Percentiles rank a stretch among this genome's conserved stretches.
Evolutionary conservation across 2,888 invertebrate genomes (phyloP).

Genomic region (Parnassius mnemosyne): DNA sequence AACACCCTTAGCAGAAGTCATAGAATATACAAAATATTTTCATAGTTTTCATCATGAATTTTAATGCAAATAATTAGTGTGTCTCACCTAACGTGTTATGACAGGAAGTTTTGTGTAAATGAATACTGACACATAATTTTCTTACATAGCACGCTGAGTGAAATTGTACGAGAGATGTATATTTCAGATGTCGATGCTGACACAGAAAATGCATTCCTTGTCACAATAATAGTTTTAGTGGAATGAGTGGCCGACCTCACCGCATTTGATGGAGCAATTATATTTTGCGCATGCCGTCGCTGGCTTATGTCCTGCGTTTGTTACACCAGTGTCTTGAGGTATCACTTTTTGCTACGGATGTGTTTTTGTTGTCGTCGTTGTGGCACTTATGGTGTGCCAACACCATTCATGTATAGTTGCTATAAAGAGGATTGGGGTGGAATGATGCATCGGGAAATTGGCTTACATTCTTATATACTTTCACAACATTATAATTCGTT

Average conservation of each 20-base stretch:
- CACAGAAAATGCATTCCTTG: conserved; percentile 73
- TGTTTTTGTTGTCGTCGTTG: conserved; percentile 73
- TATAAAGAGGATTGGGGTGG: conserved; percentile 60
- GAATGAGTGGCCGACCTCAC: conserved; percentile 80
- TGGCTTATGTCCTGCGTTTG: conserved; percentile 76
- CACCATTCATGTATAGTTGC: conserved; percentile 66
- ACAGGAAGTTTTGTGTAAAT: conserved; percentile 22
- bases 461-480: conserved; percentile 6
- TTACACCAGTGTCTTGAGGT: conserved; percentile 70
- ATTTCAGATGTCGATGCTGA: conserved; percentile 52
- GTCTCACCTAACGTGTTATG: conserved; percentile 7
- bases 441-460: conserved; percentile 54
- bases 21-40: conserved; percentile 6
- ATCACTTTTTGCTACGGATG: conserved; percentile 65
- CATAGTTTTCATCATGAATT: conserved; percentile 28
- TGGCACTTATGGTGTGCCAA: conserved; percentile 61
- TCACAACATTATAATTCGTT: conserved; percentile 2
- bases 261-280: conserved; percentile 77
- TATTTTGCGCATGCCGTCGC: conserved; percentile 78
- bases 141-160: conserved; percentile 30
- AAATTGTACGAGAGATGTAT: conserved; percentile 40
- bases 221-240: conserved; percentile 74
- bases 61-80: conserved; percentile 37
- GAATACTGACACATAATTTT: conserved; percentile 59
- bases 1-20: conserved; percentile 13